Conservation (phyloP, 1,140 invertebrate genomes). For the Formica selysi region DNA sequence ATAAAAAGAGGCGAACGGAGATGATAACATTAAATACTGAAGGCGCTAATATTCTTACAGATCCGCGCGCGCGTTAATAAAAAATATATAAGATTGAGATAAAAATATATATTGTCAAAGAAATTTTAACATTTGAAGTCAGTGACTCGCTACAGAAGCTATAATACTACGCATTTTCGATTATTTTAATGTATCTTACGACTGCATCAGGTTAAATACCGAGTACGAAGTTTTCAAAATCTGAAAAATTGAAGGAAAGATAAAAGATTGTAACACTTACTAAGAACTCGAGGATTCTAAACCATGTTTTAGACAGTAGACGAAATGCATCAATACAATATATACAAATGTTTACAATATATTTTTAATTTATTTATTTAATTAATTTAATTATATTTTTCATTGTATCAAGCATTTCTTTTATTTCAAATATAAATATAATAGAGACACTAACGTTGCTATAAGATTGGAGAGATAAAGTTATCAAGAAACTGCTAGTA, state of each 20-base stretch:
- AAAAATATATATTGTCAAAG: no score
- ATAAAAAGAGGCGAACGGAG: neutral
- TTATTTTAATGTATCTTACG: neutral
- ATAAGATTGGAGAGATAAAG: slow-evolving; percentile 45
- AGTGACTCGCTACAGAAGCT: neutral
- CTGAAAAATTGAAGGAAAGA: slow-evolving; percentile 20
- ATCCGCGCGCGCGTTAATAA: no score
- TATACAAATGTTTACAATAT: no score
- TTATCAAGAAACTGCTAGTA: slow-evolving; percentile 50
- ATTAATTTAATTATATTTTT: neutral
- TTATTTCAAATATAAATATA: neutral
- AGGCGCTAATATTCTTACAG: neutral
- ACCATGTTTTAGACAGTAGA: neutral
- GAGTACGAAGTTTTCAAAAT: slow-evolving; percentile 64
- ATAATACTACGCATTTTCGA: neutral
- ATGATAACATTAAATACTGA: neutral
- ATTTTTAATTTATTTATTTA: neutral
- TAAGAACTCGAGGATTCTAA: neutral
- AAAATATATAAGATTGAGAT: no score
- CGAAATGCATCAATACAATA: no score
- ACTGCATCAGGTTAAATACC: slow-evolving; percentile 55
- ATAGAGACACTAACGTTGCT: slow-evolving; percentile 15
- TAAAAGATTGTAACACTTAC: neutral
- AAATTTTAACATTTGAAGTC: neutral
- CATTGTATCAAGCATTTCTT: neutral